Evolutionary conservation across 2,113 vertebrate species (phyloP).

Genomic region (Addax nasomaculatus): DNA sequence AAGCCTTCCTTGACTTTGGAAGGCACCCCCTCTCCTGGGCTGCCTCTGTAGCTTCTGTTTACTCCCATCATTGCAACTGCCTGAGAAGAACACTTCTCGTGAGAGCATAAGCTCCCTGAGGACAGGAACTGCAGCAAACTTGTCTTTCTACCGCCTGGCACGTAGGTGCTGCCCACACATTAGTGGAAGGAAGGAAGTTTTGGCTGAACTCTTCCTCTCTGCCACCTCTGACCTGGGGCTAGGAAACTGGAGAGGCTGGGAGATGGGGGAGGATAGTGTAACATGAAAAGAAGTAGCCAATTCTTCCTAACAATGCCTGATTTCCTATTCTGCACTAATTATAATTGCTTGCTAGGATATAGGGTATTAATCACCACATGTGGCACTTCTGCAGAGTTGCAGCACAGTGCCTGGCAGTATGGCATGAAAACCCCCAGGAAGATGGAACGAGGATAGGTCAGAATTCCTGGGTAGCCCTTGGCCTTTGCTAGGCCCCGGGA

Average conservation of each 20-base stretch:
- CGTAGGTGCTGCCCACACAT: neutral
- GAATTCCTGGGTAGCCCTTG: neutral
- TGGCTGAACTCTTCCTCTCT: neutral
- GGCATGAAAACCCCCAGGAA: neutral
- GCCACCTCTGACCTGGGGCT: neutral
- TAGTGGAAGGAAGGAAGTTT: neutral
- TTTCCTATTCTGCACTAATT: constrained; percentile 84
- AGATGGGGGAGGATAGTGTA: constrained; percentile 34
- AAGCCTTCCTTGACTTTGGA: neutral
- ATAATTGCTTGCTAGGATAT: constrained; percentile 81
- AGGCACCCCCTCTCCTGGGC: neutral
- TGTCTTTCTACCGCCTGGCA: neutral
- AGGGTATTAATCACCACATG: constrained; percentile 79
- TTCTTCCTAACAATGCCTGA: constrained; percentile 82
- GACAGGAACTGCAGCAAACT: neutral
- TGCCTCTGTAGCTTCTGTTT: neutral
- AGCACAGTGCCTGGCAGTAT: constrained; percentile 45
- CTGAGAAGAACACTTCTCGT: neutral
- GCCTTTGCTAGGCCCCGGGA: neutral
- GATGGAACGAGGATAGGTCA: neutral
- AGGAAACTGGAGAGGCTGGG: constrained; percentile 64
- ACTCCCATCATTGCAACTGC: neutral
- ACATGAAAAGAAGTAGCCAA: constrained; percentile 84
- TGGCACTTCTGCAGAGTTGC: constrained; percentile 73
- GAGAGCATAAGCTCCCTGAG: neutral